Evolutionary conservation across 2,797 vertebrate species (phyloP).

Genomic region (Rhinogobio ventralis): DNA sequence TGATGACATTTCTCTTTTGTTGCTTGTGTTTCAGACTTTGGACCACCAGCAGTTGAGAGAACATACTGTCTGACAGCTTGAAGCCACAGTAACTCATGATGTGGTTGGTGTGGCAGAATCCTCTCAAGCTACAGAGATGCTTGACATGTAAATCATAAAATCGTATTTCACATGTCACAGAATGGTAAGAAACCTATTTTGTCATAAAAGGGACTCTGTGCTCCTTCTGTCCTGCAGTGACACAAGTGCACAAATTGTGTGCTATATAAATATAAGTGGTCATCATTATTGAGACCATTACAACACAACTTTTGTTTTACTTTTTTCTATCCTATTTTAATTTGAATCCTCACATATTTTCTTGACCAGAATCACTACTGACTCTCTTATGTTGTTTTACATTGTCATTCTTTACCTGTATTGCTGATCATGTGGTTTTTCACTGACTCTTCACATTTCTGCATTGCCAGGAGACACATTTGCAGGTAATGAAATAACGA

Average conservation of each 20-base stretch:
- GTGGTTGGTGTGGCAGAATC: background rate
- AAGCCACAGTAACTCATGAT: background rate
- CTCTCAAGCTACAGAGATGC: conserved; percentile 17
- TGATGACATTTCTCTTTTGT: background rate
- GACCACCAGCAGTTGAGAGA: background rate
- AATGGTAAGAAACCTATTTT: background rate
- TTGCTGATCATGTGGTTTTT: conserved; percentile 22
- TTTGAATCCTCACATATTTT: background rate
- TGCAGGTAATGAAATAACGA: conserved; percentile 10
- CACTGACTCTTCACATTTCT: conserved; percentile 5
- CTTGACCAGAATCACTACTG: background rate
- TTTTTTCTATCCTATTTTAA: background rate
- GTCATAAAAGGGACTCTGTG: background rate
- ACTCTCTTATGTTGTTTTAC: background rate
- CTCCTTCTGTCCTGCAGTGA: background rate
- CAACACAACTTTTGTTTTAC: background rate
- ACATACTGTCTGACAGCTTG: conserved; percentile 7
- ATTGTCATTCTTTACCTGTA: background rate
- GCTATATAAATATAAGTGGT: background rate
- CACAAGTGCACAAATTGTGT: background rate
- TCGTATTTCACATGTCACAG: background rate
- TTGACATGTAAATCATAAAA: conserved; percentile 28
- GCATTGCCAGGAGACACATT: conserved; percentile 9
- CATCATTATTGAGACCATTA: no score
- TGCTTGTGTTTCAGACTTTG: conserved; percentile 11